Evolutionary conservation across 1,140 invertebrate genomes (phyloP).

Genomic region (Atta texana): DNA sequence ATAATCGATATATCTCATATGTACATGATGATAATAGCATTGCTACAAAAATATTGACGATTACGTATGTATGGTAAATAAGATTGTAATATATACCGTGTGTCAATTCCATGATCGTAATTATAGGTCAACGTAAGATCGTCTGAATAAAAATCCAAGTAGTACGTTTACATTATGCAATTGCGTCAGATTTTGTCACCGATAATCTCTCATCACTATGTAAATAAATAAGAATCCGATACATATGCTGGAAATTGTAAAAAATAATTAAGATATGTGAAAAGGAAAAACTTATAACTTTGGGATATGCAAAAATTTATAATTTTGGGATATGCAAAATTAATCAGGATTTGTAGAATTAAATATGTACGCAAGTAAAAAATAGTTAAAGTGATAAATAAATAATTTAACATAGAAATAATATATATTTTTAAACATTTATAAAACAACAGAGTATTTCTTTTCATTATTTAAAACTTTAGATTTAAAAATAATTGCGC

Average conservation of each 20-base stretch:
- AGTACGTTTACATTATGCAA: background rate
- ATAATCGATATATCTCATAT: constrained; percentile 38
- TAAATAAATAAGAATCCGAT: constrained; percentile 26
- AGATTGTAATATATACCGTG: constrained; percentile 13
- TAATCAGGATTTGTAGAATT: background rate
- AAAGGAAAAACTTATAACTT: background rate
- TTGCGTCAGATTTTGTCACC: constrained; percentile 8
- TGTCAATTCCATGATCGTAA: constrained; percentile 14
- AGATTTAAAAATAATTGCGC: background rate
- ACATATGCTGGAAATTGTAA: background rate
- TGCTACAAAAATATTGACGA: constrained; percentile 29
- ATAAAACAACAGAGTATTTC: background rate
- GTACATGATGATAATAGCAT: constrained; percentile 18
- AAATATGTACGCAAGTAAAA: background rate
- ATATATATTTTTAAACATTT: background rate
- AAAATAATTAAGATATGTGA: background rate
- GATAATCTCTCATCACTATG: background rate
- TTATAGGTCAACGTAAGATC: constrained; percentile 12
- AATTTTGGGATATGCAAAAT: background rate
- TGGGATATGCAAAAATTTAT: background rate
- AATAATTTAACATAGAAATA: background rate
- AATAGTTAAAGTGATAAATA: background rate
- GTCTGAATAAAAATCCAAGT: background rate
- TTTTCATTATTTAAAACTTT: background rate
- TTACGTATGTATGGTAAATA: constrained; percentile 44